These are phyloP conservation scores for Drosophila anceps DNA, from an alignment of 2,888 invertebrate species.

Conservation along the genomic window DNA sequence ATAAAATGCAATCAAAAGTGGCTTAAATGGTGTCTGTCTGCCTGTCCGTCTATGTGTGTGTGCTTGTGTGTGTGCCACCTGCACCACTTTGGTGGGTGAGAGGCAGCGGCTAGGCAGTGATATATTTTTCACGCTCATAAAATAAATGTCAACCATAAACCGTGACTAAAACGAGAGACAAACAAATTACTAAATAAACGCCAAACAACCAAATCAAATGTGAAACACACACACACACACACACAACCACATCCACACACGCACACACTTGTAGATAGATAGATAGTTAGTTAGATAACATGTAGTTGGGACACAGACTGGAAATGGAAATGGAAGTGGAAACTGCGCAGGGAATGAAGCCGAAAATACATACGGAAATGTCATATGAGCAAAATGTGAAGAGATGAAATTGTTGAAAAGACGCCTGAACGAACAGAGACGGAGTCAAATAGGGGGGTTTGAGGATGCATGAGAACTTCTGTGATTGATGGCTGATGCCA, in stretches of 20 bases:
- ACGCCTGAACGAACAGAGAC: not conserved
- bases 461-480: not conserved
- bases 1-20: constrained; percentile 74
- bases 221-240: constrained; percentile 21
- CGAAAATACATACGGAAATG: constrained; percentile 24
- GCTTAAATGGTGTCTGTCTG: constrained; percentile 50
- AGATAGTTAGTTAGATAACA: not conserved
- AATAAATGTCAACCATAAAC: constrained; percentile 81
- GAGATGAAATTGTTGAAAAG: constrained; percentile 6
- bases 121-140: constrained; percentile 78
- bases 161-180: constrained; percentile 71
- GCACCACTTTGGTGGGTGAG: constrained; percentile 19
- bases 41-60: not conserved
- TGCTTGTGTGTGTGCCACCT: constrained; percentile 38
- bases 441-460: not conserved
- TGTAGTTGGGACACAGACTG: not conserved
- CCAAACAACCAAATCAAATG: constrained; percentile 43
- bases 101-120: constrained; percentile 32
- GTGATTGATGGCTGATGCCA: too few species aligned
- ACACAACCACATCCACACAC: not conserved
- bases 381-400: constrained; percentile 25
- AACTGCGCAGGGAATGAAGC: constrained; percentile 2
- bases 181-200: constrained; percentile 79
- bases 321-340: constrained; percentile 2
- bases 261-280: constrained; percentile 1